Conservation (phyloP, 2,888 invertebrate species). For the Mesochorus sp. region DNA sequence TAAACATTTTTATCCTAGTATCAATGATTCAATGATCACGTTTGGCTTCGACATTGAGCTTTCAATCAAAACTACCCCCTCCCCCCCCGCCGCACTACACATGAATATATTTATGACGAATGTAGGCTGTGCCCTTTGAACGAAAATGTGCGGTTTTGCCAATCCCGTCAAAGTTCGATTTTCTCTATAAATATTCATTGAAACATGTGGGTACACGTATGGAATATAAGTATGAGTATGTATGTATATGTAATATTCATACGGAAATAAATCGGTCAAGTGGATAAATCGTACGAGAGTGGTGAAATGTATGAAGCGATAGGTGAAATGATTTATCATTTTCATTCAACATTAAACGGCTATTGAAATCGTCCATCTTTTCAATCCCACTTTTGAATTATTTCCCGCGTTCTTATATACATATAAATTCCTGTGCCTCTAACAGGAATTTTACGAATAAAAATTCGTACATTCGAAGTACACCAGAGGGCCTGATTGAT, state of each 20-base stretch:
- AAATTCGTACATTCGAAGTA: too few relatives aligned
- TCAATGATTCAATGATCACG: too few relatives aligned
- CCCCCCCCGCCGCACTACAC: background rate
- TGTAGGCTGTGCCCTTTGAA: constrained; percentile 35
- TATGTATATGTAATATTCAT: background rate
- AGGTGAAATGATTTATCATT: too few relatives aligned
- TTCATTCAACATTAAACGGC: too few relatives aligned
- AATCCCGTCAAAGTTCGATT: constrained; percentile 27
- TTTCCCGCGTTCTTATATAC: background rate
- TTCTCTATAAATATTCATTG: constrained; percentile 46
- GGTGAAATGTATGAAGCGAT: background rate
- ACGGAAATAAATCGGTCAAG: background rate
- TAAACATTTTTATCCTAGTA: too few relatives aligned
- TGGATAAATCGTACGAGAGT: background rate
- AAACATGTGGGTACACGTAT: background rate
- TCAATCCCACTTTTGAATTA: background rate
- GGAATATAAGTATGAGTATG: background rate
- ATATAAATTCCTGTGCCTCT: too few relatives aligned
- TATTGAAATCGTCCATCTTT: background rate
- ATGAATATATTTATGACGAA: constrained; percentile 17
- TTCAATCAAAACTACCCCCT: background rate
- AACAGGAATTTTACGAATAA: too few relatives aligned
- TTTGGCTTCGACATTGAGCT: too few relatives aligned
- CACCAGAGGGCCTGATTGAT: too few relatives aligned
- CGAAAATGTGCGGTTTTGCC: constrained; percentile 1